phyloP scores from a whole-genome alignment of 1,140 invertebrate genomes.

The Doryteuthis pealeii region DNA sequence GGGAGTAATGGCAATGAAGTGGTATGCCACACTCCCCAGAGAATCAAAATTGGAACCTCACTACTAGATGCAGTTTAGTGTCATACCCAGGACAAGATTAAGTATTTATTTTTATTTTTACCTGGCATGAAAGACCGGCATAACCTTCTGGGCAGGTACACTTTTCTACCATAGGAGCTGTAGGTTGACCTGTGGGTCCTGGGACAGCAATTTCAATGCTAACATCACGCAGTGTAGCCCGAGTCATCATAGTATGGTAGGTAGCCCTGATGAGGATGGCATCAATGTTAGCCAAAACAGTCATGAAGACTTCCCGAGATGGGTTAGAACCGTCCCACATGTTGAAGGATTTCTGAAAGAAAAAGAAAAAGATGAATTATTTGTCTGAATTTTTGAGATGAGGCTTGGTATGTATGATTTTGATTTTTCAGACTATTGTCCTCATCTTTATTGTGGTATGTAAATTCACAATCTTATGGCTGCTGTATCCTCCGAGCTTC shows the following conservation, averaged over 20 bases:
- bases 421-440: no score
- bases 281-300: slow-evolving; percentile 80
- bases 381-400: no score
- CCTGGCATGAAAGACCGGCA: slow-evolving; percentile 75
- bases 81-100: no score
- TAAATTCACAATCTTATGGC: no score
- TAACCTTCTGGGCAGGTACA: slow-evolving; percentile 82
- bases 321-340: slow-evolving; percentile 62
- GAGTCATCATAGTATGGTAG: slow-evolving; percentile 46
- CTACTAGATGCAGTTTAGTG: no score
- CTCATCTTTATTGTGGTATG: no score
- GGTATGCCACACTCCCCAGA: no score
- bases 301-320: slow-evolving; percentile 87
- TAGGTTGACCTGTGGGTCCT: slow-evolving; percentile 36
- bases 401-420: no score
- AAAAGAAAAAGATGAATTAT: slow-evolving; percentile 1
- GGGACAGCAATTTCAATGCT: slow-evolving; percentile 51
- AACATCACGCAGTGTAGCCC: slow-evolving; percentile 49
- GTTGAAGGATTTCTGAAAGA: slow-evolving; percentile 35
- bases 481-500: no score
- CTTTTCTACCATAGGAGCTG: slow-evolving; percentile 76
- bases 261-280: slow-evolving; percentile 76
- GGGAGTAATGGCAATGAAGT: no score
- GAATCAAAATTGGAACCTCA: no score
- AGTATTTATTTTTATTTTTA: no score